Evolutionary conservation across 2,797 vertebrate species (phyloP), one percentile per base, ranked within the genome.

Genomic region (Bovichtus variegatus): DNA sequence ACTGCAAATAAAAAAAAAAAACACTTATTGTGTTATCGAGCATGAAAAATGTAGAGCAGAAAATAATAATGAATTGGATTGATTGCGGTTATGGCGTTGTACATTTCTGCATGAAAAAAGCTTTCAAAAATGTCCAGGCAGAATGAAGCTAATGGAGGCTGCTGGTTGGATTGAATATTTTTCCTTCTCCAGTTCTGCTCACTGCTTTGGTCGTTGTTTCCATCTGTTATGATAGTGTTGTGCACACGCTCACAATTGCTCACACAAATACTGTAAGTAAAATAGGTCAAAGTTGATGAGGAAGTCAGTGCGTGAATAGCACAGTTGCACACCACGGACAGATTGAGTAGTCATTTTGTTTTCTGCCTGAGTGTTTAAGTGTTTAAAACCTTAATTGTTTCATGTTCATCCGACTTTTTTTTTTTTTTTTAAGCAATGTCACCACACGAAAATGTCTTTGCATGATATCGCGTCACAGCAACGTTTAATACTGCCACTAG

Each of bases 21-120:
- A 38, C 67, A 80, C 63, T 65, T 62, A 51, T 54, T 67, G 51
- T 69, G 36, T 58, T 67, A 65, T 47, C 46, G 40, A 71, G 43
- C 34, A 11, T 80, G 65, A 71, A 34, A 73, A 61, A 76, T 27
- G 8, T 57, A 34, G 50, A 72, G 50, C 36, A 57, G 19, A 29
- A 78, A 60, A 64, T 55, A 75, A 67, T 55, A 72, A 67, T 47
- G 38, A 38, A 71, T 13, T 27, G 23, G 19, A 25, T 5, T 27
- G 43, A 53, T 58, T 63, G 46, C 1, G 5, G 19, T 70, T 55
- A 41, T 62, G 38, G 9, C 27, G 44, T 29, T 27, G 16, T 47
- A 25, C 12, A 61, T 73, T 63, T 71, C n/a, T 62, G n/a, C 31
- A 18, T n/a, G 60, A 6, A 72, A 69, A 54, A 36, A 4, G 23